Conservation (phyloP, 2,113 vertebrate genomes). For the Lanius collurio region DNA sequence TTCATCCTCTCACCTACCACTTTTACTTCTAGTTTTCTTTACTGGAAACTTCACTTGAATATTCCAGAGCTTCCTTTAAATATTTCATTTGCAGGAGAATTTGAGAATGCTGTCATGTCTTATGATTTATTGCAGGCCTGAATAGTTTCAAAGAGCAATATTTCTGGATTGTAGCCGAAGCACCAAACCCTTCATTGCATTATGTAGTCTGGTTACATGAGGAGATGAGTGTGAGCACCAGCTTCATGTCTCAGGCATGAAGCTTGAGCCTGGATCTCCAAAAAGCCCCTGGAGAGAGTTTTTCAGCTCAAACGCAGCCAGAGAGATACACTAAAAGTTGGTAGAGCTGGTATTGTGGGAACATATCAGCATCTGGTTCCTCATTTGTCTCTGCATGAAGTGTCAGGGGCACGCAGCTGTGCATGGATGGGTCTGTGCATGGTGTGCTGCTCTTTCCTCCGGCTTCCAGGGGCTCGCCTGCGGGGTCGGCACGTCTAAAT, state of each 20-base stretch:
- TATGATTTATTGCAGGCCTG: not conserved
- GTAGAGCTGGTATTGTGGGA: not conserved
- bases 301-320: not conserved
- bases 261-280: not conserved
- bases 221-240: not conserved
- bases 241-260: not conserved
- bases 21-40: not conserved
- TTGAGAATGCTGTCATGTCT: not conserved
- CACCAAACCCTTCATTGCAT: not conserved
- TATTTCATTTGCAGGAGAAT: constrained; percentile 51
- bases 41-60: not conserved
- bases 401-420: rapidly evolving
- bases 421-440: not conserved
- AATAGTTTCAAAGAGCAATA: constrained; percentile 5
- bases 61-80: constrained; percentile 11
- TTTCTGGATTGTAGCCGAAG: not conserved
- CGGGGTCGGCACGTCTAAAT: not conserved
- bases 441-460: rapidly evolving
- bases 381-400: not conserved
- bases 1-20: not conserved
- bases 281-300: not conserved
- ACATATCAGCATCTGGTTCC: not conserved
- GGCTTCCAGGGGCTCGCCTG: not conserved
- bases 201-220: not conserved
- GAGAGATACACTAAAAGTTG: not conserved